These are phyloP conservation scores for Tridacna crocea DNA, from an alignment of 2,888 invertebrate species.

Conservation along the genomic window DNA sequence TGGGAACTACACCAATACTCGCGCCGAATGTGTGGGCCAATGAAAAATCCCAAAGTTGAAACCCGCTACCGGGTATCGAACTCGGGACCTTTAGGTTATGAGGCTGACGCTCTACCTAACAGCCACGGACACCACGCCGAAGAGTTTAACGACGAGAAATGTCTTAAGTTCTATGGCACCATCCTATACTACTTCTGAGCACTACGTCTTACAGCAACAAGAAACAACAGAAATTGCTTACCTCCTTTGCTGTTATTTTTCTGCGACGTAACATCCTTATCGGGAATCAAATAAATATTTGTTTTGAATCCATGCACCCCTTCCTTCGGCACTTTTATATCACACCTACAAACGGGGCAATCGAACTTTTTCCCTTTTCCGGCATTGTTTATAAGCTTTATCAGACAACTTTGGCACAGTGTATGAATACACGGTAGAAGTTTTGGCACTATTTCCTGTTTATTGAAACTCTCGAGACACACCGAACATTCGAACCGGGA, in stretches of 20 bases:
- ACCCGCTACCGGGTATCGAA: too few species aligned
- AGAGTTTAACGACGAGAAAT: too few species aligned
- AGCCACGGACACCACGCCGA: too few species aligned
- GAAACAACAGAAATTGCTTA: neutral
- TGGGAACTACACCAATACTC: too few species aligned
- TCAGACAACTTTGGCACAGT: neutral
- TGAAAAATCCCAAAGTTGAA: too few species aligned
- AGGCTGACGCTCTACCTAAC: too few species aligned
- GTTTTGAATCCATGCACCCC: constrained; percentile 6
- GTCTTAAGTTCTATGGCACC: too few species aligned
- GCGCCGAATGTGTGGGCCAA: too few species aligned
- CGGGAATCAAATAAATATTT: constrained; percentile 15
- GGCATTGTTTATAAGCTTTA: neutral
- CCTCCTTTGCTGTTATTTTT: neutral
- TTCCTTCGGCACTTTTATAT: constrained; percentile 4
- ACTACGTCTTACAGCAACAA: too few species aligned
- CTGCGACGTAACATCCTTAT: neutral
- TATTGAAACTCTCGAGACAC: neutral
- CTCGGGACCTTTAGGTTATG: too few species aligned
- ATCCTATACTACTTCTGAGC: too few species aligned
- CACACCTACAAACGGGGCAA: constrained; percentile 3
- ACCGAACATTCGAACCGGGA: constrained; percentile 10
- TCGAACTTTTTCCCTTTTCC: constrained; percentile 1
- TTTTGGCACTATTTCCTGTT: neutral
- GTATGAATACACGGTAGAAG: constrained; percentile 11